Evolutionary conservation across 23 tunicate species (phyloP).

Genomic region (Trididemnum miniatum): DNA sequence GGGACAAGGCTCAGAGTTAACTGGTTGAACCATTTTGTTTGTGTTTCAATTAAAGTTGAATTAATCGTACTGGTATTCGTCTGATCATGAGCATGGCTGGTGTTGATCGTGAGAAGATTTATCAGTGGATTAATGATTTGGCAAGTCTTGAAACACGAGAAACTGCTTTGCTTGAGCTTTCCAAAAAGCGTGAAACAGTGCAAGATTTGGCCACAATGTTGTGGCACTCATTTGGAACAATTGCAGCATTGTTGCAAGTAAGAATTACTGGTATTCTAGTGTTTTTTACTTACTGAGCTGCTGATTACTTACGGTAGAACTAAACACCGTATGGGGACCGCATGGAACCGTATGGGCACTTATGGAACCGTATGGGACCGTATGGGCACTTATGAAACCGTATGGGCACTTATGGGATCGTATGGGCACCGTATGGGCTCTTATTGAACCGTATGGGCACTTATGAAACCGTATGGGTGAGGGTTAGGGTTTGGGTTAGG

Average conservation of each 20-base stretch:
- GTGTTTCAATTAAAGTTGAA: too few species aligned
- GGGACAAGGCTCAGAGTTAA: too few species aligned
- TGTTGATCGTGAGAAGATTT: slow-evolving; percentile 89
- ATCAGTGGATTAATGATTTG: slow-evolving; percentile 98
- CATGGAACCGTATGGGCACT: too few species aligned
- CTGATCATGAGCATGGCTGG: slow-evolving; percentile 66
- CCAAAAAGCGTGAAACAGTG: slow-evolving; percentile 94
- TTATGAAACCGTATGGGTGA: neutral
- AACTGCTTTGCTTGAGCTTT: slow-evolving; percentile 87
- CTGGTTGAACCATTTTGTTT: too few species aligned
- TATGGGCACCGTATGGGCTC: too few species aligned
- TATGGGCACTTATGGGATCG: too few species aligned
- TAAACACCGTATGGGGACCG: too few species aligned
- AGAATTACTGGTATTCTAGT: neutral
- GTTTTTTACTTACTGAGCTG: neutral
- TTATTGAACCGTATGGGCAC: too few species aligned
- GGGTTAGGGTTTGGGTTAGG: neutral
- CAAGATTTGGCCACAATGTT: slow-evolving; percentile 98
- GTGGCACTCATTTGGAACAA: slow-evolving; percentile 99
- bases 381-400: too few species aligned
- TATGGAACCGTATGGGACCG: too few species aligned
- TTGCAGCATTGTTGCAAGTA: slow-evolving; percentile 84
- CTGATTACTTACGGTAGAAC: neutral
- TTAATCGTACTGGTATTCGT: too few species aligned
- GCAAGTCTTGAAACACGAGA: slow-evolving; percentile 96